Percentiles rank a stretch among this genome's conserved stretches.
phyloP scores from a whole-genome alignment of 2,888 invertebrate genomes.

The Petrophora chlorosata region DNA sequence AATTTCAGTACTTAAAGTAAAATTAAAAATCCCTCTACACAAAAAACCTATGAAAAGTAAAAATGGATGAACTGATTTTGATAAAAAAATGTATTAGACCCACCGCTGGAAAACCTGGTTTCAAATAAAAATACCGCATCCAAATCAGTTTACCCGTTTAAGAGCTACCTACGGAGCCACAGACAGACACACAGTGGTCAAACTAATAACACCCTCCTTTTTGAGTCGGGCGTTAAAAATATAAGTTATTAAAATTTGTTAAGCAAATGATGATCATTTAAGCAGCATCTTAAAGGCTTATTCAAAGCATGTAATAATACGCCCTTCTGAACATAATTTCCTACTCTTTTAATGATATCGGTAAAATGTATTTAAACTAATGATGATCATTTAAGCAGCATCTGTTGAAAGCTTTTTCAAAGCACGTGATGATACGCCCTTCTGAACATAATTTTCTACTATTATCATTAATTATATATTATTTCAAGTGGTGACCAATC shows the following conservation, averaged over 20 bases:
- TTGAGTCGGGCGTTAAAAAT: too few species aligned
- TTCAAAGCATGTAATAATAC: constrained; percentile 13
- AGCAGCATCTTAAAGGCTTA: constrained; percentile 2
- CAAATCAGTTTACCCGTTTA: too few species aligned
- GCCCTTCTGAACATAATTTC: neutral
- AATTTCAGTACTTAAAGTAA: too few species aligned
- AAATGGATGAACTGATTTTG: too few species aligned
- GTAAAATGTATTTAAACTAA: neutral
- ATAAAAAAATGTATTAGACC: too few species aligned
- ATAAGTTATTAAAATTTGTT: neutral
- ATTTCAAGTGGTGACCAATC: neutral
- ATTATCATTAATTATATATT: neutral
- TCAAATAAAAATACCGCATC: too few species aligned
- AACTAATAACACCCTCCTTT: too few species aligned
- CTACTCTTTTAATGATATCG: neutral
- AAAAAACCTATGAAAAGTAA: too few species aligned
- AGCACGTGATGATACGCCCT: constrained; percentile 14
- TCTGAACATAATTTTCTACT: constrained; percentile 1
- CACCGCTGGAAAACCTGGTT: too few species aligned
- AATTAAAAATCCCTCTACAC: too few species aligned
- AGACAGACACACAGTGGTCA: too few species aligned
- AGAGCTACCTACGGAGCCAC: too few species aligned
- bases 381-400: constrained; percentile 7
- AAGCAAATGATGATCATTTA: constrained; percentile 3
- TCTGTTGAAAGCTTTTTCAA: neutral